Base-by-base conservation (phyloP, 1,140 invertebrate species). In the Anastatus disparis region DNA sequence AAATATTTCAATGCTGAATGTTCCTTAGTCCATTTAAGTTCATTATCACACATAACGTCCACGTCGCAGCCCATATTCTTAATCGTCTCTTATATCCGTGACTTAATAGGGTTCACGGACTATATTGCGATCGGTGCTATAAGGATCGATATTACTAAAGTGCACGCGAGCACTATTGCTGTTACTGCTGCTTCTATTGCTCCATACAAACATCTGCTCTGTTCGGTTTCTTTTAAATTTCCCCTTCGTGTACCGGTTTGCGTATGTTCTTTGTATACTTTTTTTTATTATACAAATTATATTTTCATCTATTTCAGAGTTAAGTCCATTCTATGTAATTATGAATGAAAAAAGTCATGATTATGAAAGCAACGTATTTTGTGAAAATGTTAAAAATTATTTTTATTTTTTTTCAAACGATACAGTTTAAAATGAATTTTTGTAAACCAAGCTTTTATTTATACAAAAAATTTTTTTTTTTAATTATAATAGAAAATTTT, bases 31-130 rank as follows among this genome's bases (percentile, higher is more conserved):
- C 42, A n/a, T 17, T 4, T 10, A 44, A 17, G 10, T 15, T 3
- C 15, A 44, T 44, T 44, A 8, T 15, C 7, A 44, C 7, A 44
- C 15, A 44, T 44, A 50, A 74, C 71, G 38, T 75, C 63, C n/a
- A 77, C 73, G 55, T 78, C 75, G 63, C 76, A 72, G 63, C 69
- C 75, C 77, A 80, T 79, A 67, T 72, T 75, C 66, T 50, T 46
- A 40, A 31, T 44, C 59, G 27, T 38, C 46, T 53, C 46, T 64
- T 10, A 10, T 40, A 20, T 24, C 67, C 46, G 46, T 48, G 46
- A 62, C 53, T 35, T 69, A 50, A 10, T 3, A 1, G 24, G 17
- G 10, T 38, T 63, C 56, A 52, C 65, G 48, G 56, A 31, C n/a
- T n/a, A n/a, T 70, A 52, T 20, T 52, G 55, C 58, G 74, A 68